These are phyloP conservation scores for Gambusia affinis DNA, from an alignment of 2,113 vertebrate species.

Conservation along the genomic window DNA sequence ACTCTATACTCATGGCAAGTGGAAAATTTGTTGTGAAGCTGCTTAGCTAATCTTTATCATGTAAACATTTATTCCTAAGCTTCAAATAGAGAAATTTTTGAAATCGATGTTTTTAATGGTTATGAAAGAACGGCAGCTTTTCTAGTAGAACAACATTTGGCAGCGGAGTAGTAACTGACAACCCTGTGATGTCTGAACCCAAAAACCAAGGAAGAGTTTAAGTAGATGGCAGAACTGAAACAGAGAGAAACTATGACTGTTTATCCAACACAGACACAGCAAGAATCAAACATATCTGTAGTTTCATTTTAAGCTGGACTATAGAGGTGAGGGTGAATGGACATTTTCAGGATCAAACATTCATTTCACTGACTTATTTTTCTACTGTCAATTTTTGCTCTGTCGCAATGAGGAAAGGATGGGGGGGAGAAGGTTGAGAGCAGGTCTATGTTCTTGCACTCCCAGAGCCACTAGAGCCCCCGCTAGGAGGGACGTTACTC, in stretches of 20 bases:
- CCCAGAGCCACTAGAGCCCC: slow-evolving; percentile 84
- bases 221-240: not conserved
- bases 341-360: not conserved
- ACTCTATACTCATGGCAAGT: too few relatives aligned
- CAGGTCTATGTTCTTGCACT: slow-evolving; percentile 82
- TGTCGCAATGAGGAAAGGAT: slow-evolving; percentile 71
- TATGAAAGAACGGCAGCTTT: too few relatives aligned
- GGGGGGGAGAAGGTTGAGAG: slow-evolving; percentile 77
- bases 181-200: not conserved
- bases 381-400: slow-evolving; percentile 51
- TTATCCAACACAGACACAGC: not conserved
- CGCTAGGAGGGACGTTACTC: slow-evolving; percentile 81
- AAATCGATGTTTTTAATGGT: too few relatives aligned
- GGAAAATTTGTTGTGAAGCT: too few relatives aligned
- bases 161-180: not conserved
- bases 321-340: not conserved
- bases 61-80: too few relatives aligned
- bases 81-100: too few relatives aligned
- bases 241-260: not conserved
- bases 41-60: too few relatives aligned
- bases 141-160: too few relatives aligned
- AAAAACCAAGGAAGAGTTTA: not conserved
- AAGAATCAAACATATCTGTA: too few relatives aligned
- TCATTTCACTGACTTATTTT: not conserved
- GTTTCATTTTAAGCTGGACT: too few relatives aligned